Conservation (phyloP, 2,797 vertebrate genomes). For the Amniataba percoides region DNA sequence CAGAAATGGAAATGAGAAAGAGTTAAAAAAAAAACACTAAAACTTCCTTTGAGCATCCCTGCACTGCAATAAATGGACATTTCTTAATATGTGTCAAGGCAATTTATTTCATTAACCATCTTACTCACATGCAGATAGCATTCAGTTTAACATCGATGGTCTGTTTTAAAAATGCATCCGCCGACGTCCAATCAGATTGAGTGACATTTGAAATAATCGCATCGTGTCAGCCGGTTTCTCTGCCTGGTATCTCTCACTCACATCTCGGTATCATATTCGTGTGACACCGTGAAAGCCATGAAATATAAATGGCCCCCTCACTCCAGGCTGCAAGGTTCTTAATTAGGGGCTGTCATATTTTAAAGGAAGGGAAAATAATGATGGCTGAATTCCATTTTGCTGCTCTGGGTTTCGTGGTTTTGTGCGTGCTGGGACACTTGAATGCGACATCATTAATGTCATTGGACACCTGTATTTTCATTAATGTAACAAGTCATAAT, state of each 20-base stretch:
- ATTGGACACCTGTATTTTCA: background rate
- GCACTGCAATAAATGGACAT: background rate
- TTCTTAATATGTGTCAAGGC: conserved; percentile 11
- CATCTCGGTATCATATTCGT: background rate
- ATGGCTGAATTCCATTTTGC: conserved; percentile 20
- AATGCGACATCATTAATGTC: background rate
- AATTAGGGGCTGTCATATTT: conserved; percentile 15
- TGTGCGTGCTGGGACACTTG: background rate
- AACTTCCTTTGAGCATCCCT: background rate
- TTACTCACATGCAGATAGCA: background rate
- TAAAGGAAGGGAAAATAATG: background rate
- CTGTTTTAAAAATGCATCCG: background rate
- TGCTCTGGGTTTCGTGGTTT: conserved; percentile 2
- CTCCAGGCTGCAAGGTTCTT: background rate
- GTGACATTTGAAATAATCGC: background rate
- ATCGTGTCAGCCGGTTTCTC: background rate
- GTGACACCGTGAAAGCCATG: background rate
- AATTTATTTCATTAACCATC: conserved; percentile 1
- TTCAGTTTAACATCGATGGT: background rate
- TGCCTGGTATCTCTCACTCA: background rate
- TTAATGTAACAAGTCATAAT: background rate
- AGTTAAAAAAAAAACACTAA: background rate
- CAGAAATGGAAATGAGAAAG: too few species aligned
- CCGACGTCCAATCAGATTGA: background rate
- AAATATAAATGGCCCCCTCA: background rate